phyloP scores from a whole-genome alignment of 2,797 vertebrate species.

The Alfaro cultratus region DNA sequence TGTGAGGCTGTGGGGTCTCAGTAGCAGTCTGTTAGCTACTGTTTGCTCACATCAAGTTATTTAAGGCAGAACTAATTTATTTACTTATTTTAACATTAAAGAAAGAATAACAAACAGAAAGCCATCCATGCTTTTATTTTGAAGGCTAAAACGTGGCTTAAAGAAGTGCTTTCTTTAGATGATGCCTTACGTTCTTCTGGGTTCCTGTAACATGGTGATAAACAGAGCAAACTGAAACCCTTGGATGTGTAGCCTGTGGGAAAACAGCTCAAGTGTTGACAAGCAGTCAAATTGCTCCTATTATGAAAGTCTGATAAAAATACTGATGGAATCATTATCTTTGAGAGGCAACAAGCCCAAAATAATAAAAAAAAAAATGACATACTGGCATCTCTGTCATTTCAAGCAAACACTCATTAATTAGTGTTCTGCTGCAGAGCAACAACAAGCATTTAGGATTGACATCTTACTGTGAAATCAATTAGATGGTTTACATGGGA shows the following conservation, averaged over 20 bases:
- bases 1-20: not conserved
- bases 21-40: not conserved
- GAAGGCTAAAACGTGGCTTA: not conserved
- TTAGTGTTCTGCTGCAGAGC: slow-evolving; percentile 8
- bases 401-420: slow-evolving; percentile 7
- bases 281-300: slow-evolving; percentile 30
- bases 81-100: not conserved
- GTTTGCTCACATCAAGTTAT: slow-evolving; percentile 4
- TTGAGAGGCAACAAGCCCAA: slow-evolving; percentile 4
- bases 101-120: not conserved
- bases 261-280: slow-evolving; percentile 32
- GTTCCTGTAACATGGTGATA: slow-evolving; percentile 15
- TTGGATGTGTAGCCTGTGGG: not conserved
- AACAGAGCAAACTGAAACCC: slow-evolving; percentile 15
- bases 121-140: not conserved
- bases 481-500: slow-evolving; percentile 16
- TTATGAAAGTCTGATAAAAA: slow-evolving; percentile 38
- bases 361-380: not conserved
- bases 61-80: not conserved
- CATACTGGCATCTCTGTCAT: slow-evolving; percentile 7
- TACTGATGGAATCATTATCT: slow-evolving; percentile 48
- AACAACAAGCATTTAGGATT: slow-evolving; percentile 9
- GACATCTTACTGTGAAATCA: slow-evolving; percentile 34
- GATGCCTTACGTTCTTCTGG: not conserved
- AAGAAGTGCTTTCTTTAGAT: not conserved